A percentile compares a stretch with the other conserved stretches of the same genome.
Evolutionary conservation across 2,797 vertebrate genomes (phyloP).

Genomic region (Diplodus puntazzo): DNA sequence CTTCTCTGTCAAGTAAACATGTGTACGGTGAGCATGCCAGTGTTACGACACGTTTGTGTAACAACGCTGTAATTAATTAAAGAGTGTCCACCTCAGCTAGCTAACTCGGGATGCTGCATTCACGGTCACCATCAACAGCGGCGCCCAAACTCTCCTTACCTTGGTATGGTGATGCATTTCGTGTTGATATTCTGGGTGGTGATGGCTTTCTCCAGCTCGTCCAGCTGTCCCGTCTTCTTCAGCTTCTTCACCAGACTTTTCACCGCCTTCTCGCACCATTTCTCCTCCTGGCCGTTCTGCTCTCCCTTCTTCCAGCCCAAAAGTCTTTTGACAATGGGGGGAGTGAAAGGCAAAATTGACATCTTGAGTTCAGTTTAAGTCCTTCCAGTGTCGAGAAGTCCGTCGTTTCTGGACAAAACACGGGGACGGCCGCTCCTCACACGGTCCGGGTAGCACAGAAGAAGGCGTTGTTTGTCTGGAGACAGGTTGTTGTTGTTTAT

Average conservation of each 20-base stretch:
- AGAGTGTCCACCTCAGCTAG: not conserved
- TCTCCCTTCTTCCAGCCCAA: conserved; percentile 99
- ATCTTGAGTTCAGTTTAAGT: conserved; percentile 83
- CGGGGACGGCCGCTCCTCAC: conserved; percentile 4
- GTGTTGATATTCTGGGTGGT: conserved; percentile 96
- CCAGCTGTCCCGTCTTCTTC: conserved; percentile 99
- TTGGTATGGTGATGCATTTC: conserved; percentile 99
- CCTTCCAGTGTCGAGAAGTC: conserved; percentile 65
- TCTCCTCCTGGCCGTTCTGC: conserved; percentile 99
- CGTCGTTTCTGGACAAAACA: conserved; percentile 44
- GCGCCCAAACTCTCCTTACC: conserved; percentile 78
- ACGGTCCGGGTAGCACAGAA: not conserved
- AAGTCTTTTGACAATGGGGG: conserved; percentile 97
- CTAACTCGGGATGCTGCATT: conserved; percentile 33
- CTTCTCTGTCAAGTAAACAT: conserved; percentile 19
- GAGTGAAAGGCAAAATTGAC: conserved; percentile 99
- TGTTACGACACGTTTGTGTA: not conserved
- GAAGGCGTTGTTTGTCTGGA: not conserved
- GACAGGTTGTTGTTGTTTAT: not conserved
- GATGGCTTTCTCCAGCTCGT: conserved; percentile 98
- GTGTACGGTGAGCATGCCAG: not conserved
- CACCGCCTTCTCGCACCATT: conserved; percentile 99
- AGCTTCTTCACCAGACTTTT: conserved; percentile 99
- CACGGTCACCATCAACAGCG: conserved; percentile 34
- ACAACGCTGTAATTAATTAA: conserved; percentile 12